Evolutionary conservation across 2,888 invertebrate genomes (phyloP).

Genomic region (Lamellibrachia columna): DNA sequence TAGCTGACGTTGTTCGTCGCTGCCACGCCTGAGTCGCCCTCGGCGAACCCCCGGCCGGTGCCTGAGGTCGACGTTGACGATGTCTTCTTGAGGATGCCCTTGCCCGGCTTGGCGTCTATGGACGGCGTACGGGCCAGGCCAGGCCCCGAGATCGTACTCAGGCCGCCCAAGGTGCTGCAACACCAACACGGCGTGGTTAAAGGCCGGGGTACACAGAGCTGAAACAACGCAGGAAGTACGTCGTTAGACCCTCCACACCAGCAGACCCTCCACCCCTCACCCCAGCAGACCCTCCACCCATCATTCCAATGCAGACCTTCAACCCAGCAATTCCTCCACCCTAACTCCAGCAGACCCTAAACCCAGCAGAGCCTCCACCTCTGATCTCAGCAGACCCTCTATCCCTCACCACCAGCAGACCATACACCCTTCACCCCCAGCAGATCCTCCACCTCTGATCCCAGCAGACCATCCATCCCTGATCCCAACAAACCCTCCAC

Average conservation of each 20-base stretch:
- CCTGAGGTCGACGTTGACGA: conserved; percentile 34
- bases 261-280: neutral
- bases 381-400: too few relatives aligned
- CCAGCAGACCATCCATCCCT: too few relatives aligned
- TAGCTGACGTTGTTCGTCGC: conserved; percentile 28
- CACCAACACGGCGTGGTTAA: conserved; percentile 13
- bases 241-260: neutral
- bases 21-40: conserved; percentile 33
- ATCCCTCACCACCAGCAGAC: too few relatives aligned
- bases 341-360: too few relatives aligned
- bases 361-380: too few relatives aligned
- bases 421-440: neutral
- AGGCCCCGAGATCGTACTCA: conserved; percentile 1
- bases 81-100: conserved; percentile 38
- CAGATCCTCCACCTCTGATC: neutral
- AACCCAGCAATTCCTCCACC: too few relatives aligned
- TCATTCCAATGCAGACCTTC: too few relatives aligned
- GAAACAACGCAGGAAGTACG: conserved; percentile 16
- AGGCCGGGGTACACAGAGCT: conserved; percentile 8
- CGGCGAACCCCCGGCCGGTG: conserved; percentile 27
- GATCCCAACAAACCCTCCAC: too few relatives aligned
- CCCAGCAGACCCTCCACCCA: neutral
- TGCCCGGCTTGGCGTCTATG: conserved; percentile 33
- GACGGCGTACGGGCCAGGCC: conserved; percentile 29
- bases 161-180: conserved; percentile 24